Conservation (phyloP, 2,888 invertebrate genomes). For the Periphyllus acericola region DNA sequence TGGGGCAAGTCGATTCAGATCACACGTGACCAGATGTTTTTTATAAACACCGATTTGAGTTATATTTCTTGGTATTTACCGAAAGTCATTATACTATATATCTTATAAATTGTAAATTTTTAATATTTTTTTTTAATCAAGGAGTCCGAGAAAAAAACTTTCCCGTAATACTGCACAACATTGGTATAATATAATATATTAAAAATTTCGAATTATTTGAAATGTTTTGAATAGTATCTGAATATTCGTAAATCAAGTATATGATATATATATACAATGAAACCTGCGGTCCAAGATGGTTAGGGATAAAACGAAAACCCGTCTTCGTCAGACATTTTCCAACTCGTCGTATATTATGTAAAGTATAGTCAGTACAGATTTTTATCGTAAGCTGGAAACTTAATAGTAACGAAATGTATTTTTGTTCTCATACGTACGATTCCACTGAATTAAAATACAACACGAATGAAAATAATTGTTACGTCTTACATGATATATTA, state of each 20-base stretch:
- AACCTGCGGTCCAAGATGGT: too few relatives aligned
- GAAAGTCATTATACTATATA: neutral
- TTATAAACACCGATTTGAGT: neutral
- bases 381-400: too few relatives aligned
- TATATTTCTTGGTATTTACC: too few relatives aligned
- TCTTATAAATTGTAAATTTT: neutral
- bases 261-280: too few relatives aligned
- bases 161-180: neutral
- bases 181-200: neutral
- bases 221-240: neutral
- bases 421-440: too few relatives aligned
- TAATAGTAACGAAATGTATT: too few relatives aligned
- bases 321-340: too few relatives aligned
- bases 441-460: too few relatives aligned
- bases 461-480: neutral
- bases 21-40: neutral
- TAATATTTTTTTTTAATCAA: neutral
- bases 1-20: neutral
- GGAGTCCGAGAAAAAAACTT: neutral
- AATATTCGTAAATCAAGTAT: neutral
- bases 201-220: too few relatives aligned
- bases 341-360: too few relatives aligned
- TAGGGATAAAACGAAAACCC: too few relatives aligned
- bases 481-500: neutral
- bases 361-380: too few relatives aligned